These are phyloP conservation scores for Tethya wilhelma DNA, from an alignment of 37 sponge, comb jelly and placozoan species.

Conservation along the genomic window DNA sequence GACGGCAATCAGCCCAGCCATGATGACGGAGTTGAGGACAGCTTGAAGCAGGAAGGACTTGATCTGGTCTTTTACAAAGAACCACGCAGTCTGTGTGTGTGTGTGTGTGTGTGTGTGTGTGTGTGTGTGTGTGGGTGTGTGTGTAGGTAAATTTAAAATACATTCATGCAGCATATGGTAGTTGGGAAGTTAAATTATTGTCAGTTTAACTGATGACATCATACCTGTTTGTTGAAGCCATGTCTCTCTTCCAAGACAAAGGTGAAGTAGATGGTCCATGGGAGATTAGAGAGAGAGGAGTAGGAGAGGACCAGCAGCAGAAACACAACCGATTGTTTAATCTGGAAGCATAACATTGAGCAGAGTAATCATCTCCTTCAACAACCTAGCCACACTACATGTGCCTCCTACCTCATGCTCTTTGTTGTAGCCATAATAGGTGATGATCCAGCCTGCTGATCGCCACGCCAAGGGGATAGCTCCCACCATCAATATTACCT, in stretches of 20 bases:
- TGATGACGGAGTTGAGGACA: conserved; percentile 48
- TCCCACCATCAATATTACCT: conserved; percentile 55
- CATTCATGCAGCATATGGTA: neutral
- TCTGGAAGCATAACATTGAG: conserved; percentile 38
- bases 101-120: neutral
- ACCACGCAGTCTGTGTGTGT: conserved; percentile 63
- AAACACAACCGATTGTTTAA: conserved; percentile 75
- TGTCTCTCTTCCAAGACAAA: conserved; percentile 95
- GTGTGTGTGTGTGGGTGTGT: too few relatives aligned
- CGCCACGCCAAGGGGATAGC: conserved; percentile 71
- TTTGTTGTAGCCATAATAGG: conserved; percentile 41
- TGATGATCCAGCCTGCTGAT: conserved; percentile 48
- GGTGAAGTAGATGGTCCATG: conserved; percentile 81
- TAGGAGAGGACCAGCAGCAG: conserved; percentile 43
- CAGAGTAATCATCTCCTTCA: conserved; percentile 1
- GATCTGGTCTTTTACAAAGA: conserved; percentile 88
- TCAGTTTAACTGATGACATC: neutral
- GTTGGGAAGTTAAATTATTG: neutral
- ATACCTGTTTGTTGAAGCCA: conserved; percentile 97
- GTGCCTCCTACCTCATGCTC: conserved; percentile 57
- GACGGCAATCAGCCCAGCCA: conserved; percentile 56
- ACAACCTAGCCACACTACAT: neutral
- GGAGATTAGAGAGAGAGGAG: conserved; percentile 58
- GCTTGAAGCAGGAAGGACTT: conserved; percentile 65
- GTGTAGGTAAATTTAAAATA: neutral